Evolutionary conservation across 1,140 invertebrate species (phyloP).

Genomic region (Zelostemma sp.): DNA sequence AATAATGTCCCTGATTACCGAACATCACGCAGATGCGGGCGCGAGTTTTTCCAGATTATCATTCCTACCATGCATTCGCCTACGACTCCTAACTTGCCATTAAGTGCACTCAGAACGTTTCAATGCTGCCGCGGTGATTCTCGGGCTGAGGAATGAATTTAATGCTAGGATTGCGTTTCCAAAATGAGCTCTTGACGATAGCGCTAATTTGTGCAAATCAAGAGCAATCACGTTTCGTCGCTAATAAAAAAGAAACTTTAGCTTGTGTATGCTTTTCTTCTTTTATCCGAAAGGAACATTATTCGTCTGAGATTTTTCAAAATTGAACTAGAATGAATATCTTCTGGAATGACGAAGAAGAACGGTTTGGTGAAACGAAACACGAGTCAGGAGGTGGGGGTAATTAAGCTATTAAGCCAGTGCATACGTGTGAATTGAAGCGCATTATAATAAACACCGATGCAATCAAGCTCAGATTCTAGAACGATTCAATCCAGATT

Average conservation of each 20-base stretch:
- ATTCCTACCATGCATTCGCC: constrained; percentile 22
- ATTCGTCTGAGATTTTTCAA: too few relatives aligned
- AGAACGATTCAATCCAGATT: constrained; percentile 30
- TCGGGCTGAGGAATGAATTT: neutral
- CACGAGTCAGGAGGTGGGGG: too few relatives aligned
- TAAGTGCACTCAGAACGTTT: constrained; percentile 9
- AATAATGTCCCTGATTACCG: constrained; percentile 33
- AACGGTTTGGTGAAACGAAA: too few relatives aligned
- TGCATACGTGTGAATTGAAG: constrained; percentile 9
- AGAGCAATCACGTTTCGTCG: neutral
- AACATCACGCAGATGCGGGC: constrained; percentile 39
- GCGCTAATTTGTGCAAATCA: neutral
- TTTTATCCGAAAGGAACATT: too few relatives aligned
- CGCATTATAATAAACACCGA: constrained; percentile 23
- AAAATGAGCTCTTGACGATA: neutral
- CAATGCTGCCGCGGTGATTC: constrained; percentile 3
- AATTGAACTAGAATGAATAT: too few relatives aligned
- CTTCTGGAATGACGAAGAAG: too few relatives aligned
- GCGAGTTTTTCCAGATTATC: constrained; percentile 17
- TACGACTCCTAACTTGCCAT: constrained; percentile 19
- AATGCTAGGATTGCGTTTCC: neutral
- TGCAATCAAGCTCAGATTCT: constrained; percentile 28
- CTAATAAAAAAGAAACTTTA: neutral
- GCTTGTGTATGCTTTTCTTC: too few relatives aligned
- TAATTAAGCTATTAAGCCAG: constrained; percentile 21